Evolutionary conservation across 2,797 vertebrate species (phyloP), one percentile per base, ranked within the genome.

Genomic region (Sebastes iracundus): DNA sequence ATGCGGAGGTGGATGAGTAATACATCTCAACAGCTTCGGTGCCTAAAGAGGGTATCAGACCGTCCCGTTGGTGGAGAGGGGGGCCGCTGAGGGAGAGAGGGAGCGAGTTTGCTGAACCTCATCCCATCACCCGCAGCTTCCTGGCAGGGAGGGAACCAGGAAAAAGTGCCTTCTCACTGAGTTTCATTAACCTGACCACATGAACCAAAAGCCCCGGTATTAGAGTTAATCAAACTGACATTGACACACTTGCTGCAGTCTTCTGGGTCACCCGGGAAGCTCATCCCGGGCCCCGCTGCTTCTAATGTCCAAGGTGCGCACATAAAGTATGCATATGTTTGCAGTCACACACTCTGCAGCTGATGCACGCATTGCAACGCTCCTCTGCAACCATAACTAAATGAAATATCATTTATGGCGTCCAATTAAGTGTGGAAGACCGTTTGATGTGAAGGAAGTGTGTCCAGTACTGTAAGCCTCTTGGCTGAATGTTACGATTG

Each of bases 121-220:
- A 96, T 96, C 95, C 95, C 88, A 70, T 95, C 94, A 93, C 96
- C 95, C 87, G 95, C 94, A 89, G 95, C 90, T 94, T 92, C 90
- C 67, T 81, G 85, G 94, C 82, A n/a, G 95, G 96, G 88, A 92
- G 88, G 93, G 91, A 93, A 89, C 72, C 89, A 74, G 80, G 77
- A 88, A 85, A 92, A 89, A 93, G 90, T 92, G 88, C 86, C 84
- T 90, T 90, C 95, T 95, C 84, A 93, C 93, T 90, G 96, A 95
- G 95, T 96, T 96, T 96, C 95, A 96, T 96, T 96, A 96, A 96
- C 95, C 93, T 96, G 94, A 95, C 96, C 91, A 90, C 95, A 96
- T 94, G 95, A 93, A 91, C 89, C 94, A 93, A 95, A 95, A 94
- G 90, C 92, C 86, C 83, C 18, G 80, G 94, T 90, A 94, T 96